Percentiles rank a stretch among this genome's conserved stretches.
Conservation (phyloP, 23 tunicate genomes). For the Styela clava region DNA sequence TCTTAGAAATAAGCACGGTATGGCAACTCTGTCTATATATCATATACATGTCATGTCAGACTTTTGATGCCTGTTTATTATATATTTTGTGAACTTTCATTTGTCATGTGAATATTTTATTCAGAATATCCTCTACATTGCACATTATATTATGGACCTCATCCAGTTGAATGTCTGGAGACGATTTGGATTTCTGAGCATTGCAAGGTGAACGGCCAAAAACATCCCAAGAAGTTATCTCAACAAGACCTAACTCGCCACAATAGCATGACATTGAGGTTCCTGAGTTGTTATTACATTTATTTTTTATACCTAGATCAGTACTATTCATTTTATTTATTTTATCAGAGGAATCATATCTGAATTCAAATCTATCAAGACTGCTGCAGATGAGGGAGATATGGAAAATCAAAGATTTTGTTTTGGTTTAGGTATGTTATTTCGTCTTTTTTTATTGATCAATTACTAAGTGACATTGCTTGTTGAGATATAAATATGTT, state of each 20-base stretch:
- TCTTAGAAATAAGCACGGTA: too few relatives aligned
- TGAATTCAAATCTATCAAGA: not conserved
- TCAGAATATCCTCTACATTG: slow-evolving; percentile 7
- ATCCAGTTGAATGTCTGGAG: slow-evolving; percentile 16
- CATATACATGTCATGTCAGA: too few relatives aligned
- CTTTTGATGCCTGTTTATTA: too few relatives aligned
- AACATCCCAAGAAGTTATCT: slow-evolving; percentile 2
- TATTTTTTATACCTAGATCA: too few relatives aligned
- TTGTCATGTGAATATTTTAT: too few relatives aligned
- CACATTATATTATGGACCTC: slow-evolving; percentile 21
- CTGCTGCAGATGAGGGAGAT: slow-evolving; percentile 5
- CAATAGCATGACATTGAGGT: not conserved
- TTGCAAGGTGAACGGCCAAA: not conserved
- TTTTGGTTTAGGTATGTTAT: not conserved
- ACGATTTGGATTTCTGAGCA: slow-evolving; percentile 10
- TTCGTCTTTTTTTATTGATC: not conserved
- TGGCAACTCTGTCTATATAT: too few relatives aligned
- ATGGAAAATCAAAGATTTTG: not conserved
- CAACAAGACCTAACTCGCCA: not conserved
- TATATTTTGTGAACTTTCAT: too few relatives aligned
- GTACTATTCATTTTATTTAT: too few relatives aligned
- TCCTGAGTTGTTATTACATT: not conserved
- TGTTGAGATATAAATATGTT: too few relatives aligned
- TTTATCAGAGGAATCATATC: slow-evolving; percentile 23
- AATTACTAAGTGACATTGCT: not conserved